Evolutionary conservation across 2,113 vertebrate genomes (phyloP).

Genomic region (Scopus umbretta): DNA sequence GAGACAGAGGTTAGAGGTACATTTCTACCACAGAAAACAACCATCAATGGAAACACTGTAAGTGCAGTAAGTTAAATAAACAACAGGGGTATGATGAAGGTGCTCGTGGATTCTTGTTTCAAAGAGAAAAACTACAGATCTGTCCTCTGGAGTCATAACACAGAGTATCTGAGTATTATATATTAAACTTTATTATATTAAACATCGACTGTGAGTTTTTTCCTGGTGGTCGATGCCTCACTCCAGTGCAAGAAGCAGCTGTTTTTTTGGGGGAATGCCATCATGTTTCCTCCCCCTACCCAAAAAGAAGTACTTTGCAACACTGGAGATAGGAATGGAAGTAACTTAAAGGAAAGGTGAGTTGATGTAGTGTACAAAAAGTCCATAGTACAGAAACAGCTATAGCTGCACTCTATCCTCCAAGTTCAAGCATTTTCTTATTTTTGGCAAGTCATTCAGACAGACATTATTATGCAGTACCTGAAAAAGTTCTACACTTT

Average conservation of each 20-base stretch:
- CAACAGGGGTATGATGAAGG: too few relatives aligned
- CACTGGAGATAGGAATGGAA: background rate
- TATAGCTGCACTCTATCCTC: background rate
- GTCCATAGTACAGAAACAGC: background rate
- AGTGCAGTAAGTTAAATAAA: too few relatives aligned
- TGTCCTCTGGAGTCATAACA: background rate
- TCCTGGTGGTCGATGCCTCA: background rate
- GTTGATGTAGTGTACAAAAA: background rate
- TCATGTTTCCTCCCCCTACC: background rate
- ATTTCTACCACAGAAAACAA: too few relatives aligned
- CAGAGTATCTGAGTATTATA: background rate
- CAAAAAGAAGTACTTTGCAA: background rate
- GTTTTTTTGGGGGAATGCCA: background rate
- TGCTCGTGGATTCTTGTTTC: too few relatives aligned
- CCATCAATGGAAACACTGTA: too few relatives aligned
- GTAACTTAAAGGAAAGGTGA: background rate
- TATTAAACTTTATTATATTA: background rate
- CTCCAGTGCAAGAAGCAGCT: background rate
- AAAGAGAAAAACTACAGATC: too few relatives aligned
- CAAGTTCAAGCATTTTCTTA: background rate
- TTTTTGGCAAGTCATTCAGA: background rate
- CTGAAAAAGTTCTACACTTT: background rate
- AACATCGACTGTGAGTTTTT: background rate
- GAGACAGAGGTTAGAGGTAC: too few relatives aligned
- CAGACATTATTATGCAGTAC: background rate